Percentiles rank a stretch among this genome's conserved stretches.
These are phyloP conservation scores for Dysmachus trigonus DNA, from an alignment of 2,888 invertebrate genomes.

Conservation along the genomic window DNA sequence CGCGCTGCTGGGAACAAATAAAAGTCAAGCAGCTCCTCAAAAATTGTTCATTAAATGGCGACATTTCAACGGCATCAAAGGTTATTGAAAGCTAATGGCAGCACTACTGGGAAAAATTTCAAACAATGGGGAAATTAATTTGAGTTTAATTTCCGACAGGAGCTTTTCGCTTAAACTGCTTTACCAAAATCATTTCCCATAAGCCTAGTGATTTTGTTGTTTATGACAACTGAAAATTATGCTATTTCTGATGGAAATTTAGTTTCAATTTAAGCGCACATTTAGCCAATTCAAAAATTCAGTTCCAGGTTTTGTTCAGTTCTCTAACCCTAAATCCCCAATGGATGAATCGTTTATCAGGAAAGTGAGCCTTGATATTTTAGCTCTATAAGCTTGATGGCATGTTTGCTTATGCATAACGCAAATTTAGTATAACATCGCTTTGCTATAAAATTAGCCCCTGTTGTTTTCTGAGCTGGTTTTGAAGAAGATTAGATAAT, in stretches of 20 bases:
- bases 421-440: too few relatives aligned
- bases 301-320: background rate
- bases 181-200: background rate
- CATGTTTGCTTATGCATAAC: too few relatives aligned
- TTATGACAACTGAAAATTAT: background rate
- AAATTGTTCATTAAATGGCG: background rate
- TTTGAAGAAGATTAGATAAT: too few relatives aligned
- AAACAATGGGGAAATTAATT: background rate
- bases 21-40: background rate
- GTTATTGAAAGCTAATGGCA: background rate
- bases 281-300: background rate
- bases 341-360: background rate
- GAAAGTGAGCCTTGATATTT: too few relatives aligned
- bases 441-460: too few relatives aligned
- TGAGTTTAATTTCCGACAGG: background rate
- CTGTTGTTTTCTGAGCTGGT: too few relatives aligned
- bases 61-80: background rate
- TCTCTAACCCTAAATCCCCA: too few relatives aligned
- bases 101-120: background rate
- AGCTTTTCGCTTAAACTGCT: background rate
- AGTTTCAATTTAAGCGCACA: background rate
- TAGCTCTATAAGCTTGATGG: too few relatives aligned
- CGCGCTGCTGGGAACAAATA: background rate
- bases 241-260: background rate
- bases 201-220: background rate